Conservation (phyloP, 2,888 invertebrate species). For the Agonopterix arenella region DNA sequence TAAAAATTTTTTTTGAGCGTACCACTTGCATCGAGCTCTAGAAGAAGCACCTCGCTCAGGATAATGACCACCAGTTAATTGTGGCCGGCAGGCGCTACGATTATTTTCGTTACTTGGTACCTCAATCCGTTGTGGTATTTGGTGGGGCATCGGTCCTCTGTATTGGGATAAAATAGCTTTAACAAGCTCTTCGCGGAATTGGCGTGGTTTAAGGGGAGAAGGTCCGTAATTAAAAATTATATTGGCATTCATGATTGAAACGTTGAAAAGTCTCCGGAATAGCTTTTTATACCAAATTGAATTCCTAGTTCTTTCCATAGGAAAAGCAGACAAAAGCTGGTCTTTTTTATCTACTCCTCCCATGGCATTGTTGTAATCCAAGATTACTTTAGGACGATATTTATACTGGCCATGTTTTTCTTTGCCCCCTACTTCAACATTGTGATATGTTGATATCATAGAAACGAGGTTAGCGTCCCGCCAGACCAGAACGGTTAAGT, state of each 20-base stretch:
- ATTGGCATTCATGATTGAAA: background rate
- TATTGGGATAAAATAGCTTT: too few species aligned
- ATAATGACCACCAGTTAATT: background rate
- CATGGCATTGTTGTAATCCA: constrained; percentile 7
- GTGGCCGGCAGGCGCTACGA: background rate
- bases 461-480: constrained; percentile 5
- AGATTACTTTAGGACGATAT: constrained; percentile 1
- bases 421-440: constrained; percentile 1
- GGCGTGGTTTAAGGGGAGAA: background rate
- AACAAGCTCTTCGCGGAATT: background rate
- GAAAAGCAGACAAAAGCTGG: constrained; percentile 1
- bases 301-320: background rate
- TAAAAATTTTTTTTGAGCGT: background rate
- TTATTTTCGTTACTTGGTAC: too few species aligned
- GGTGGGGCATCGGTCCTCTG: background rate
- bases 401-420: background rate
- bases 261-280: constrained; percentile 3
- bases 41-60: background rate
- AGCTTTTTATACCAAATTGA: constrained; percentile 9
- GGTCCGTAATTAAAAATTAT: background rate
- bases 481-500: constrained; percentile 3
- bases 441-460: constrained; percentile 4
- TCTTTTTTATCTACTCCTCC: constrained; percentile 7
- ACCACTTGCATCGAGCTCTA: background rate
- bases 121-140: background rate